phyloP scores from a whole-genome alignment of 2,113 vertebrate genomes.

The Chlorodrepanis virens region DNA sequence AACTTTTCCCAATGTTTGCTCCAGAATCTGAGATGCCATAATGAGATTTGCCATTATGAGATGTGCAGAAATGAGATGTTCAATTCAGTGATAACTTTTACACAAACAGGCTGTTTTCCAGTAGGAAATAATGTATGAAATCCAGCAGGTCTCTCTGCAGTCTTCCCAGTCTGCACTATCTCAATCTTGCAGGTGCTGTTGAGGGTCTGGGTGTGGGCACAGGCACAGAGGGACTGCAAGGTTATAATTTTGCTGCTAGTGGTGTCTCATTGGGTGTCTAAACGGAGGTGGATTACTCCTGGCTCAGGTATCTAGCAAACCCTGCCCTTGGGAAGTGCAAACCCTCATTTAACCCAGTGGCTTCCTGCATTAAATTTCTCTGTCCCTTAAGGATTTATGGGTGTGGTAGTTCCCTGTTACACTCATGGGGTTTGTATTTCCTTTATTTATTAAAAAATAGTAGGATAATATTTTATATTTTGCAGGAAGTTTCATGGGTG shows the following conservation, averaged over 20 bases:
- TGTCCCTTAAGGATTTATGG: background rate
- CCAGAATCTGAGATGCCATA: background rate
- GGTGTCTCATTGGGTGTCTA: background rate
- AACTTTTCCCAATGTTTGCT: background rate
- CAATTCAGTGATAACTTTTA: background rate
- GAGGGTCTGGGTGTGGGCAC: background rate
- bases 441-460: background rate
- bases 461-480: background rate
- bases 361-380: background rate
- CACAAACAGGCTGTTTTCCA: background rate
- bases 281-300: background rate
- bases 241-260: rapidly evolving
- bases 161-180: background rate
- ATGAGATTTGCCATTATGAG: background rate
- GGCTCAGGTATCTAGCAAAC: background rate
- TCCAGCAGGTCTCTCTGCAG: background rate
- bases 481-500: background rate
- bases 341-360: rapidly evolving
- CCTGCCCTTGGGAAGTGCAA: background rate
- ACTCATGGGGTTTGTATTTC: background rate
- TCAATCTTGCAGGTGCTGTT: background rate
- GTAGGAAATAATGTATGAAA: background rate
- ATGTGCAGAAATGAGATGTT: background rate
- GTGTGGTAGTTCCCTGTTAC: background rate
- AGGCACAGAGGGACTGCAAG: background rate